A percentile compares a stretch with the other conserved stretches of the same genome.
These are phyloP conservation scores for Dufourea novaeangliae DNA, from an alignment of 1,140 invertebrate species.

Conservation along the genomic window DNA sequence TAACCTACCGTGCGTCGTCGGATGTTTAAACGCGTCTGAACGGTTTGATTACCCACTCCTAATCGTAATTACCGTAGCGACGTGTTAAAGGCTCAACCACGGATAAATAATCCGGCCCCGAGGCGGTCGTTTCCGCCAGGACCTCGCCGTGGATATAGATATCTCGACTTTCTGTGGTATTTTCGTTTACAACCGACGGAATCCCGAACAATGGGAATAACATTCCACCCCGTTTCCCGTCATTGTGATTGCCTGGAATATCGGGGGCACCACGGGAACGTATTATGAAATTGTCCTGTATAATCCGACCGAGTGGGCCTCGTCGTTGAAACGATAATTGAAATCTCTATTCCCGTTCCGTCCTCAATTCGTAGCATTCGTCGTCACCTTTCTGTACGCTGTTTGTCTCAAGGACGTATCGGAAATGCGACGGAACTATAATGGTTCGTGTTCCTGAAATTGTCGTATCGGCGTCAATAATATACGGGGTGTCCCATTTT, in stretches of 20 bases:
- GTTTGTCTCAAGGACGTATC: too few relatives aligned
- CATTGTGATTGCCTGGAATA: neutral
- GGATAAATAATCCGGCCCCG: neutral
- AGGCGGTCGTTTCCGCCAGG: too few relatives aligned
- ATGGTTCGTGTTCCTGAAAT: too few relatives aligned
- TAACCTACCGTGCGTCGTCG: too few relatives aligned
- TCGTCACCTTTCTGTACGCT: neutral
- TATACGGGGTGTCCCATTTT: too few relatives aligned
- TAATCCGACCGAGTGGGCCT: neutral
- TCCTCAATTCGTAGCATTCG: neutral
- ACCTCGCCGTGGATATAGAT: neutral
- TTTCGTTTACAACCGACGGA: neutral
- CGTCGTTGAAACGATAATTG: neutral
- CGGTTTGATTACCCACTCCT: neutral
- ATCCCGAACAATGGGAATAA: neutral
- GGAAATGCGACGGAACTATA: too few relatives aligned
- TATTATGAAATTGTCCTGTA: constrained; percentile 16
- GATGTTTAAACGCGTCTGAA: too few relatives aligned
- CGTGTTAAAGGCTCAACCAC: neutral
- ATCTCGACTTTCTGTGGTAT: constrained; percentile 1
- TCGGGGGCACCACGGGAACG: constrained; percentile 4
- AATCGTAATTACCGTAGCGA: constrained; percentile 21
- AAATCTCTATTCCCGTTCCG: neutral
- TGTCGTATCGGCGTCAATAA: neutral
- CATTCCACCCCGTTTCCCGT: neutral